A percentile compares a stretch with the other conserved stretches of the same genome.
These are phyloP conservation scores for Alexandromys fortis DNA, from an alignment of 2,113 vertebrate genomes.

Conservation along the genomic window DNA sequence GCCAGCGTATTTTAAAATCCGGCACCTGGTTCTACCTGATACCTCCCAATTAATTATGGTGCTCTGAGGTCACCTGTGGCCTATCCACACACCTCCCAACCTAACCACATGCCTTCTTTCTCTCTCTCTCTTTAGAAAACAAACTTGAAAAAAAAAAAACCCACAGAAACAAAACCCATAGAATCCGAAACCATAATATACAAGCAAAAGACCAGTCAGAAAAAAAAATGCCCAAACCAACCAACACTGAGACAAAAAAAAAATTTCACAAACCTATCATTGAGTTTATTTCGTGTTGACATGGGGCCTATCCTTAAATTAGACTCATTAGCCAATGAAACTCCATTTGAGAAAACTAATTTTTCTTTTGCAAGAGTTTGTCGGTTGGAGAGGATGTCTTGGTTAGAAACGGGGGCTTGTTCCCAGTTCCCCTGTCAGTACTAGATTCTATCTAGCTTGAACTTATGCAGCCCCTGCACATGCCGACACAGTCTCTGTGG, in stretches of 20 bases:
- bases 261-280: background rate
- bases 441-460: background rate
- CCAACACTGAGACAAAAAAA: background rate
- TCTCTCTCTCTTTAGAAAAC: background rate
- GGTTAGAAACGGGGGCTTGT: background rate
- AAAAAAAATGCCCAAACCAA: background rate
- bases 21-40: background rate
- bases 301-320: background rate
- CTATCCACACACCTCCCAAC: background rate
- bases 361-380: background rate
- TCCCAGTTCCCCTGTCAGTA: background rate
- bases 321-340: too few species aligned
- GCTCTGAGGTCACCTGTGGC: background rate
- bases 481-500: background rate
- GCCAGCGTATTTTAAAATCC: background rate
- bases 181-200: background rate
- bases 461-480: background rate
- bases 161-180: background rate
- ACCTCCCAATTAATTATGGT: background rate
- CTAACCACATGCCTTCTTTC: background rate
- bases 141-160: background rate
- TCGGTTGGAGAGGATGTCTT: background rate
- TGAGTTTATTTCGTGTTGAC: background rate
- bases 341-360: too few species aligned
- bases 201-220: background rate